Base-by-base conservation (phyloP, 2,797 vertebrate genomes). In the Sebastes kiyomatsui region DNA sequence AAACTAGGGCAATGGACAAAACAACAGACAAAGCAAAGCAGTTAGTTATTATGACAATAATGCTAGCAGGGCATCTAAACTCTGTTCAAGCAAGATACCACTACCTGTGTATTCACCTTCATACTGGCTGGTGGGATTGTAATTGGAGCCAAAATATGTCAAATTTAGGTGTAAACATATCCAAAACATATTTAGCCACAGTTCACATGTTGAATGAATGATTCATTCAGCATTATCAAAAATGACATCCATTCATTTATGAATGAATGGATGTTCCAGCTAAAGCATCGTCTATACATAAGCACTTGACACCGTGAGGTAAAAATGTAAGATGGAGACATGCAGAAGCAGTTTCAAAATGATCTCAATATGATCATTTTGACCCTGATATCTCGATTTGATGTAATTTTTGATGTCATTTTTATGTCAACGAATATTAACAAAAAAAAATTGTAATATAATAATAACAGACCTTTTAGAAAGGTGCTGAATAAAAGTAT, bases 1-100 rank as follows among this genome's bases (percentile, higher is more conserved):
- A 83, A 90, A 83, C 71, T 77, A 86, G 79, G 76, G 78, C 75
- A 80, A 75, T n/a, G 83, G 88, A 74, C 81, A 84, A 84, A 72
- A 77, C 74, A 54, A 67, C 67, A 85, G 13, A 83, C 75, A 79
- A 88, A 80, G 72, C 42, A 75, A 82, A 88, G 67, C 62, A 67
- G 68, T 49, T 77, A 67, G 68, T 42, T 77, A 69, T 81, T 74
- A 81, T 65, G 25, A 81, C 68, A 83, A 82, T 68, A 77, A 71
- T n/a, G 18, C 38, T 72, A 79, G 73, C 69, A 70, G 76, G 82
- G 83, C 32, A 67, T 82, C 18, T 73, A 30, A 61, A 79, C 79
- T 20, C 49, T 55, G 33, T 72, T 73, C 38, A 60, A 73, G 27
- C 6, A 61, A 80, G 78, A 81, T 74, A 76, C 27, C 84, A 52